A percentile compares a stretch with the other conserved stretches of the same genome.
Evolutionary conservation across 1,140 invertebrate species (phyloP).

Genomic region (Coenobita brevimanus): DNA sequence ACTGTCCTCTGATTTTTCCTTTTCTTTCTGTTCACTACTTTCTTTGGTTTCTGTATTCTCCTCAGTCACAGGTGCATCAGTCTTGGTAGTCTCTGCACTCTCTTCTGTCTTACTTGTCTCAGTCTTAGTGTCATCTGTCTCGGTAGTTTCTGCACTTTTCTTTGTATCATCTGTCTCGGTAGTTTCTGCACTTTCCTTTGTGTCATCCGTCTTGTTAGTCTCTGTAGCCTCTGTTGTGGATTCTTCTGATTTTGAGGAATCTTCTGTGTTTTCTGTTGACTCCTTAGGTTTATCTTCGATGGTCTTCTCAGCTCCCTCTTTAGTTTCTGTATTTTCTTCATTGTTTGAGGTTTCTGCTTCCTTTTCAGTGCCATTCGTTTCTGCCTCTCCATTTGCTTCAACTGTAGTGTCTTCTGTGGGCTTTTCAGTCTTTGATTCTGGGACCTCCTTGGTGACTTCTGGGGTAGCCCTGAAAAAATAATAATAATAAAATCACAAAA

Average conservation of each 20-base stretch:
- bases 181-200: conserved; percentile 15
- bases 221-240: too few species aligned
- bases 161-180: not conserved
- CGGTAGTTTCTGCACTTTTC: not conserved
- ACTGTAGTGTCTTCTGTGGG: not conserved
- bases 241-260: not conserved
- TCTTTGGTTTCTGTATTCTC: not conserved
- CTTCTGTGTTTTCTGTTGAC: not conserved
- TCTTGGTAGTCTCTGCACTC: not conserved
- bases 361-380: too few species aligned
- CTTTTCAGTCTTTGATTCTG: conserved; percentile 17
- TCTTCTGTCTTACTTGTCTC: not conserved
- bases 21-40: conserved; percentile 5
- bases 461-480: conserved; percentile 2
- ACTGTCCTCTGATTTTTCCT: not conserved
- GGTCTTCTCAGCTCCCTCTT: not conserved
- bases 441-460: conserved; percentile 14
- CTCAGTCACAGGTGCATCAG: not conserved
- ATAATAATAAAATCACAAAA: conserved; percentile 2
- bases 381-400: not conserved
- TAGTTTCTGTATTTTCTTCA: not conserved
- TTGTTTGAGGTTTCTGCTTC: too few species aligned
- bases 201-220: not conserved
- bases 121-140: not conserved
- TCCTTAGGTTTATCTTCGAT: too few species aligned